phyloP scores from a whole-genome alignment of 2,113 vertebrate genomes.

The Pheucticus melanocephalus region DNA sequence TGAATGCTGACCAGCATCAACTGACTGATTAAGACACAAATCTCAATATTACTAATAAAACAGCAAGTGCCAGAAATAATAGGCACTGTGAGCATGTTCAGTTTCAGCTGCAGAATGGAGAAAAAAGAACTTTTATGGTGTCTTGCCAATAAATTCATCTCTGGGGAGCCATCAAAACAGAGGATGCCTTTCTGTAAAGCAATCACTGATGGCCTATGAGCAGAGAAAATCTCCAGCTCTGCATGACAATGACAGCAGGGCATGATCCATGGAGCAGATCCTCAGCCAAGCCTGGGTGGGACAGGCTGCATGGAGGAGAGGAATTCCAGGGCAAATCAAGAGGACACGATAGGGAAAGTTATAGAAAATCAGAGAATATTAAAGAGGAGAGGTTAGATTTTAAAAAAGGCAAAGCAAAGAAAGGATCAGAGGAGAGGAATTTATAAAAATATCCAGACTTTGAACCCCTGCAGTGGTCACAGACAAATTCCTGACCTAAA shows the following conservation, averaged over 20 bases:
- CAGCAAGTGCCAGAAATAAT: background rate
- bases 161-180: slow-evolving; percentile 69
- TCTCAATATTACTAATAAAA: background rate
- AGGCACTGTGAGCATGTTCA: background rate
- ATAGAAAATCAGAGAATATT: background rate
- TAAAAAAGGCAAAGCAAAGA: background rate
- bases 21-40: background rate
- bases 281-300: background rate
- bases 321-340: background rate
- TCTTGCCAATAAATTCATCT: slow-evolving; percentile 66
- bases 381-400: background rate
- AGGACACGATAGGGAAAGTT: background rate
- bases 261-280: background rate
- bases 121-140: background rate
- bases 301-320: background rate
- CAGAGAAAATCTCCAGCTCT: background rate
- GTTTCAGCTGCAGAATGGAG: background rate
- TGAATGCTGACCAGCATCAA: background rate
- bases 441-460: background rate
- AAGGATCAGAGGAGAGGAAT: background rate
- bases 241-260: background rate
- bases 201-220: slow-evolving; percentile 12
- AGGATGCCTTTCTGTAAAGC: slow-evolving; percentile 66
- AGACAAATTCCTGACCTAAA: background rate
- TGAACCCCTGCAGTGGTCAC: background rate